phyloP scores from a whole-genome alignment of 2,888 invertebrate species.

The Epinotia brunnichana region DNA sequence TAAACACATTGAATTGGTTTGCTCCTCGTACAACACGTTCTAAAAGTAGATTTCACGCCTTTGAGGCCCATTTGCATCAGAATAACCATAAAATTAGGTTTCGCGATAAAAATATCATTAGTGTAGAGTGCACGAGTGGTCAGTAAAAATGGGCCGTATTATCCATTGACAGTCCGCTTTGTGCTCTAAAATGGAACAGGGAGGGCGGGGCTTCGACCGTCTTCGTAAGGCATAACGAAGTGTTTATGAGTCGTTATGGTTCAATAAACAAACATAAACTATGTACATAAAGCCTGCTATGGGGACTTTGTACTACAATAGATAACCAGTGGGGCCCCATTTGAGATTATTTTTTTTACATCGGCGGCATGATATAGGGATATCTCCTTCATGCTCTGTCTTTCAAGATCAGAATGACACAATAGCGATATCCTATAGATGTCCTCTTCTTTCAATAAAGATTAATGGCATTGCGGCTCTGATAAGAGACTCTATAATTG shows the following conservation, averaged over 20 bases:
- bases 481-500: too few species aligned
- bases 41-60: slow-evolving; percentile 14
- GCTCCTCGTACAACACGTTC: neutral
- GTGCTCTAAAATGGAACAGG: slow-evolving; percentile 7
- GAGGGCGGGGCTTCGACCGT: slow-evolving; percentile 13
- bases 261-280: neutral
- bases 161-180: slow-evolving; percentile 6
- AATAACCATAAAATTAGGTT: slow-evolving; percentile 31
- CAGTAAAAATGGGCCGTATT: slow-evolving; percentile 18
- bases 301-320: too few species aligned
- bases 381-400: too few species aligned
- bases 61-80: slow-evolving; percentile 21
- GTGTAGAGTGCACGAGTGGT: slow-evolving; percentile 30
- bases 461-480: too few species aligned
- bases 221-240: neutral
- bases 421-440: too few species aligned
- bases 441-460: too few species aligned
- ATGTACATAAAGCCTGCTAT: too few species aligned
- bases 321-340: too few species aligned
- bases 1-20: neutral
- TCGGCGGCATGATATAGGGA: too few species aligned
- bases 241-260: slow-evolving; percentile 2
- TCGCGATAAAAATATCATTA: slow-evolving; percentile 34
- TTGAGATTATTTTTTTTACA: too few species aligned
- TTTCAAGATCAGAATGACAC: too few species aligned